Evolutionary conservation across 1,140 invertebrate species (phyloP).

Genomic region (Brachionus angularis): DNA sequence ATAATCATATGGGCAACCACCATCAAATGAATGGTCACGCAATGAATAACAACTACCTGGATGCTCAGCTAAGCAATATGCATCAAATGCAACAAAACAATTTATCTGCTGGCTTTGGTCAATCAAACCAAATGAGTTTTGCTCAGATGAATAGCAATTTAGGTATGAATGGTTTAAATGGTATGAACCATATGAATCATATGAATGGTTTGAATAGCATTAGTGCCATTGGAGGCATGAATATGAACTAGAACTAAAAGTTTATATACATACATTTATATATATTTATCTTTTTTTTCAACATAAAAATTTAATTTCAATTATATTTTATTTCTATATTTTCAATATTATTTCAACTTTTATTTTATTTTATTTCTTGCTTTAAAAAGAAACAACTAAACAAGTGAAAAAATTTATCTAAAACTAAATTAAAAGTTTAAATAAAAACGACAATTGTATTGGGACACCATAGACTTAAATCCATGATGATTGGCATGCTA

Average conservation of each 20-base stretch:
- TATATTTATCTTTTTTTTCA: too few species aligned
- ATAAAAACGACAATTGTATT: too few species aligned
- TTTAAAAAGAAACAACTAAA: too few species aligned
- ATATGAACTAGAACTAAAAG: slow-evolving; percentile 18
- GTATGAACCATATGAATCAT: slow-evolving; percentile 29
- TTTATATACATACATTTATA: too few species aligned
- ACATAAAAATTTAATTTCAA: too few species aligned
- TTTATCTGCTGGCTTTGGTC: neutral
- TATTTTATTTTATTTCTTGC: too few species aligned
- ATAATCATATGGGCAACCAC: neutral
- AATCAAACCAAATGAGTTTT: slow-evolving; percentile 6
- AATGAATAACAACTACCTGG: slow-evolving; percentile 13
- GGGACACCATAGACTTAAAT: too few species aligned
- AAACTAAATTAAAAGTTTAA: too few species aligned
- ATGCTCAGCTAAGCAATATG: neutral
- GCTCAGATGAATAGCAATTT: slow-evolving; percentile 8
- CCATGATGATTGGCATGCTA: too few species aligned
- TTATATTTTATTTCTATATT: too few species aligned
- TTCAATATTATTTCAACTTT: too few species aligned
- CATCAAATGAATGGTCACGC: slow-evolving; percentile 24
- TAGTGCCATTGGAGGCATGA: neutral
- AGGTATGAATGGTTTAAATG: slow-evolving; percentile 27
- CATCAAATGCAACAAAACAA: slow-evolving; percentile 6
- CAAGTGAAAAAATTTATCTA: too few species aligned
- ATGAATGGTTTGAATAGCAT: neutral